These are phyloP conservation scores for Nomada goodeniana DNA, from an alignment of 2,888 invertebrate genomes.

Conservation along the genomic window DNA sequence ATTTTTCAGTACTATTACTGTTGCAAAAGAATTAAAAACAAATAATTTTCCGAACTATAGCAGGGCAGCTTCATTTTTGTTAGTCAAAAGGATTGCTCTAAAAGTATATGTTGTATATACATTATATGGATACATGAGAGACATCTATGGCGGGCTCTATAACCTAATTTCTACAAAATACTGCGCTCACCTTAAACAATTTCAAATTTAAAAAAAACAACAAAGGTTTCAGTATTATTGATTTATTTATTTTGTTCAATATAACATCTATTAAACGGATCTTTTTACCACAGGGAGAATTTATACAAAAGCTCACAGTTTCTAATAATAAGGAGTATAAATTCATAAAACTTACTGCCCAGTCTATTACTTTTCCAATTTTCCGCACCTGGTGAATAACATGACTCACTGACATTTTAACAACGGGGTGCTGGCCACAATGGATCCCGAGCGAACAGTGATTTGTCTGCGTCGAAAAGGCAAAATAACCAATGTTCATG, in stretches of 20 bases:
- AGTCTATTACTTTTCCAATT: background rate
- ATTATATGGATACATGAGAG: background rate
- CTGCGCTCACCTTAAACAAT: too few relatives aligned
- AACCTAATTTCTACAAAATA: background rate
- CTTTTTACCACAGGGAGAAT: too few relatives aligned
- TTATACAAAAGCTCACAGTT: too few relatives aligned
- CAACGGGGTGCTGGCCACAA: background rate
- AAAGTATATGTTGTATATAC: background rate
- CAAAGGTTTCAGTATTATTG: too few relatives aligned
- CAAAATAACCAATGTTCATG: background rate
- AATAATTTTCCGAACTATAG: background rate
- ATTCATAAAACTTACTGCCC: too few relatives aligned
- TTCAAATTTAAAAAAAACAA: too few relatives aligned
- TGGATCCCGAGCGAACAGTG: background rate
- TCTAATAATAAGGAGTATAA: too few relatives aligned
- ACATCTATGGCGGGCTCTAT: background rate
- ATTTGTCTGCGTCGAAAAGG: conserved; percentile 12
- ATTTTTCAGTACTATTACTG: background rate
- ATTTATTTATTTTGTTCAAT: too few relatives aligned
- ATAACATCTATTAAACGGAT: too few relatives aligned
- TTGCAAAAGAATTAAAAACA: background rate
- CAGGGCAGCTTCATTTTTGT: too few relatives aligned
- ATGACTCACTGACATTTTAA: background rate
- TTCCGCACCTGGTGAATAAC: background rate
- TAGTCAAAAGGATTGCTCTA: too few relatives aligned